These are phyloP conservation scores for Heliconius ismenius DNA, from an alignment of 2,888 invertebrate genomes.

Conservation along the genomic window DNA sequence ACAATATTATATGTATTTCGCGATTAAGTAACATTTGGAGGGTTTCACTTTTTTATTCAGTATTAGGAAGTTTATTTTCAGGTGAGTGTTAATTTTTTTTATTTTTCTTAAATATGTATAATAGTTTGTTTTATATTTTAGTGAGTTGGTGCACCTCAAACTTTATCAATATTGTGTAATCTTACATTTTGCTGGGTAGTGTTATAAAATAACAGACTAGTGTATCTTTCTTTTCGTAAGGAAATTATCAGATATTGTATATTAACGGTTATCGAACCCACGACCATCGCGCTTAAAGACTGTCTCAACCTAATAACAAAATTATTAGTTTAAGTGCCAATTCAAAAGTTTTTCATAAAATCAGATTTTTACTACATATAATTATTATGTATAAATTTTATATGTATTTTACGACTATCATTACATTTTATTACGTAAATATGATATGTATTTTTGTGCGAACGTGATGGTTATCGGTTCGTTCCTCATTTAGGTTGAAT, in stretches of 20 bases:
- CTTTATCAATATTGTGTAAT: too few relatives aligned
- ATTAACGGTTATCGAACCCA: background rate
- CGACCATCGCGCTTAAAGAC: background rate
- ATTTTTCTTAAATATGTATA: background rate
- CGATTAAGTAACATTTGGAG: slow-evolving; percentile 59
- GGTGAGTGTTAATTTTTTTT: slow-evolving; percentile 42
- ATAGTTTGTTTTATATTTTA: background rate
- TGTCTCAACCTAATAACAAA: background rate
- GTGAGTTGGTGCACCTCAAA: background rate
- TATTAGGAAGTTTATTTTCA: slow-evolving; percentile 25
- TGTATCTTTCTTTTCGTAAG: background rate
- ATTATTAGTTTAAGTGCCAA: background rate
- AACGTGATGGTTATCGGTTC: background rate
- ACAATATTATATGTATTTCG: slow-evolving; percentile 64
- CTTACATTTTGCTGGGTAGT: background rate
- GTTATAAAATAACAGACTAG: background rate
- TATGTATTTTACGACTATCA: background rate
- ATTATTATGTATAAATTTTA: background rate
- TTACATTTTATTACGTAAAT: background rate
- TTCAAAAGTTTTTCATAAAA: background rate
- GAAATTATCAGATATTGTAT: background rate
- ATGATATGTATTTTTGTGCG: background rate
- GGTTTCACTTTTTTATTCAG: slow-evolving; percentile 22
- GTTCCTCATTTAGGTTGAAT: too few relatives aligned
- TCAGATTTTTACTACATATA: background rate